phyloP scores from a whole-genome alignment of 2,113 vertebrate genomes.

The Phylloscopus trochilus region DNA sequence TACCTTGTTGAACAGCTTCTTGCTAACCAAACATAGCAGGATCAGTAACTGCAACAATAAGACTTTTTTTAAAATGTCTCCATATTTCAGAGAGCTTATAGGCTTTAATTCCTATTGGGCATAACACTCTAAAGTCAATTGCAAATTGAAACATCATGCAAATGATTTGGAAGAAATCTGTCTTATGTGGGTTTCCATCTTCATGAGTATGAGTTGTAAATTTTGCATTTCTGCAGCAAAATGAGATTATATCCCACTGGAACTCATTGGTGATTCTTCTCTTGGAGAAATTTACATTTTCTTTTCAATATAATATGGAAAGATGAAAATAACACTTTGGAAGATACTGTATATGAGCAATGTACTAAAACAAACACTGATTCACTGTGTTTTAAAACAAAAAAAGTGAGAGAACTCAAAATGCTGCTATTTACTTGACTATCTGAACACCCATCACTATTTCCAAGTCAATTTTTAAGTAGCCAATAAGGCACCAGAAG shows the following conservation, averaged over 20 bases:
- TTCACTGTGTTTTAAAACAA: not conserved
- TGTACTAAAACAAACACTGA: not conserved
- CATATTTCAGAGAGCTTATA: not conserved
- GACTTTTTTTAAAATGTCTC: not conserved
- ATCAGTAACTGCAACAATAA: not conserved
- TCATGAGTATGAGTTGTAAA: not conserved
- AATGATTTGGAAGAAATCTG: not conserved
- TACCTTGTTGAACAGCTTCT: not conserved
- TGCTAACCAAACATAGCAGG: not conserved
- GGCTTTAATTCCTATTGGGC: not conserved
- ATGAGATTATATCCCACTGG: not conserved
- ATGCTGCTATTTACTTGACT: not conserved
- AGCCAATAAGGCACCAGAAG: not conserved
- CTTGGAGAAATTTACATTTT: not conserved
- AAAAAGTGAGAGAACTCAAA: not conserved
- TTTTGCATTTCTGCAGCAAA: not conserved
- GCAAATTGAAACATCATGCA: not conserved
- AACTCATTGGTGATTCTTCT: not conserved
- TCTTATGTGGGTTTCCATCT: not conserved
- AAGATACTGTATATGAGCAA: not conserved
- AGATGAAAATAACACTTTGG: not conserved
- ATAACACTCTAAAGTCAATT: not conserved
- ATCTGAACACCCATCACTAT: not conserved
- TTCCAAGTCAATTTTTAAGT: not conserved
- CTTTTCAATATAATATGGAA: not conserved